These are phyloP conservation scores for Struthio camelus DNA, from an alignment of 2,113 vertebrate species.

Conservation along the genomic window DNA sequence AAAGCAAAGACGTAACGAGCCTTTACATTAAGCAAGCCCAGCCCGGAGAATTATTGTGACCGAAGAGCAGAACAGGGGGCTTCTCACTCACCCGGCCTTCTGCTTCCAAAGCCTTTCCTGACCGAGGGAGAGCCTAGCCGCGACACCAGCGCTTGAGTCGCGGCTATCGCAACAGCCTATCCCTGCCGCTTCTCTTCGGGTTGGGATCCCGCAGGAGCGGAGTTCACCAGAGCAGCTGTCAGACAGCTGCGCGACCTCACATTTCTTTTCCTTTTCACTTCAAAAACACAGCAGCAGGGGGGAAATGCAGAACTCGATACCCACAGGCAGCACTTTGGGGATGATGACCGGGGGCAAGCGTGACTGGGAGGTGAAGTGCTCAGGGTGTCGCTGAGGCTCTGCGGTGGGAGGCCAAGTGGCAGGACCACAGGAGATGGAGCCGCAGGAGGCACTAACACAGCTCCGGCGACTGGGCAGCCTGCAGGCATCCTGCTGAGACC, in stretches of 20 bases:
- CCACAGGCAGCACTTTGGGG: neutral
- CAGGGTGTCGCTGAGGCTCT: neutral
- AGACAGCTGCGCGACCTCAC: neutral
- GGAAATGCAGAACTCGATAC: neutral
- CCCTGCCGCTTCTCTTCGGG: neutral
- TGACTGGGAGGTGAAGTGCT: accelerated
- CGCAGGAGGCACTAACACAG: neutral
- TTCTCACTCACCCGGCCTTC: neutral
- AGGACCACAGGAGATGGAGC: neutral
- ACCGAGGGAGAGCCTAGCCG: neutral
- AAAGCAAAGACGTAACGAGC: neutral
- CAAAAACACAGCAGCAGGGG: neutral
- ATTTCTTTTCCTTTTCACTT: neutral
- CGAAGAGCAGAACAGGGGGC: no score
- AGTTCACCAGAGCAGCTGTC: neutral
- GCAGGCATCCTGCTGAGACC: neutral
- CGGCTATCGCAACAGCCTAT: neutral
- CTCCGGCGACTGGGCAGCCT: neutral
- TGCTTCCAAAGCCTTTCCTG: neutral
- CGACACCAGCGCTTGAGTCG: accelerated
- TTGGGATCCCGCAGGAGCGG: neutral
- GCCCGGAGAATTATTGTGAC: neutral
- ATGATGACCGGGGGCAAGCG: neutral
- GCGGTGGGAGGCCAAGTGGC: neutral
- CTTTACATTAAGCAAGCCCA: neutral